Conservation (phyloP, 2,113 vertebrate genomes). For the Thomomys bottae region DNA sequence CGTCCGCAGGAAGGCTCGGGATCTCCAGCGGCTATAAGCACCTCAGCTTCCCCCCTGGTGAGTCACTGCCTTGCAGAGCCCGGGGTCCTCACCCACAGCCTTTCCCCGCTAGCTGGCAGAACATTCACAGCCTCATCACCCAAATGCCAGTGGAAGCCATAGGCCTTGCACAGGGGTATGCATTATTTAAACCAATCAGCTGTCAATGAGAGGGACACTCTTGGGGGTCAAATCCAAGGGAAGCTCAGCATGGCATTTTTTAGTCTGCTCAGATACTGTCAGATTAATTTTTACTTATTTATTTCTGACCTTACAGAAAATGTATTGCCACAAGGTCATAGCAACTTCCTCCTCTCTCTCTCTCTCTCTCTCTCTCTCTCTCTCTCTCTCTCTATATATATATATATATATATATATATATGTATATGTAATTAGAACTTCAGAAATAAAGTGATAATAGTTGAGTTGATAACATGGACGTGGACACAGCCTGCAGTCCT, state of each 20-base stretch:
- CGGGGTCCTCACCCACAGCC: background rate
- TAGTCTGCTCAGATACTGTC: slow-evolving; percentile 53
- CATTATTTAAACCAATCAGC: slow-evolving; percentile 74
- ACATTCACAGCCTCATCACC: slow-evolving; percentile 67
- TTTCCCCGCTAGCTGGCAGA: background rate
- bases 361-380: background rate
- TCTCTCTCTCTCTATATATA: no score
- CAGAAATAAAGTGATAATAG: slow-evolving; percentile 3
- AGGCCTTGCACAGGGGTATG: slow-evolving; percentile 75
- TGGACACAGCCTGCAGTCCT: background rate
- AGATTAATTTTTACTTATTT: slow-evolving; percentile 77
- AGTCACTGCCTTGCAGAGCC: background rate
- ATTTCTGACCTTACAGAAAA: slow-evolving; percentile 73
- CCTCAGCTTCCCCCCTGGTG: no score
- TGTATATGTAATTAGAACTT: slow-evolving; percentile 58
- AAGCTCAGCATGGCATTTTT: slow-evolving; percentile 37
- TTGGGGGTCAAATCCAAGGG: slow-evolving; percentile 57
- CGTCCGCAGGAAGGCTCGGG: background rate
- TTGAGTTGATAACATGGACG: background rate
- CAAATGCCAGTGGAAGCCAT: slow-evolving; percentile 74
- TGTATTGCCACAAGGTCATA: slow-evolving; percentile 72
- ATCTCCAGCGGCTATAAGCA: background rate
- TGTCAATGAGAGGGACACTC: slow-evolving; percentile 58
- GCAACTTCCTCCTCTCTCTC: background rate
- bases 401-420: no score